phyloP scores from a whole-genome alignment of 35 echinoderm and acorn worm genomes.

The Apostichopus californicus region DNA sequence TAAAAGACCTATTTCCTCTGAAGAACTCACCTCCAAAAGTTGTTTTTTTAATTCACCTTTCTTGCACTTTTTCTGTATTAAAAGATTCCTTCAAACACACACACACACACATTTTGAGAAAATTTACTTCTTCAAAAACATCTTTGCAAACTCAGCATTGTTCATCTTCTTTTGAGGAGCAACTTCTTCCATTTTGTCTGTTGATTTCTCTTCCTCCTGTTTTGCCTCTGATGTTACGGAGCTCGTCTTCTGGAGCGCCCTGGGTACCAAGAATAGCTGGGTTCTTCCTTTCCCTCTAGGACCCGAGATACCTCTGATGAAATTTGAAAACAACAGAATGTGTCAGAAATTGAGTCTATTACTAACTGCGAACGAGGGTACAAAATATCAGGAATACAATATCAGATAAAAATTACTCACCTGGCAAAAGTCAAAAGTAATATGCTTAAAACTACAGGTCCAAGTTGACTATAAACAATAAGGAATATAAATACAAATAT shows the following conservation, averaged over 20 bases:
- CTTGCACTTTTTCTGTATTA: too few relatives aligned
- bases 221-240: constrained; percentile 6
- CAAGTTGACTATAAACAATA: too few relatives aligned
- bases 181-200: constrained; percentile 2
- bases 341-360: too few relatives aligned
- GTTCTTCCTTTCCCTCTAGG: constrained; percentile 96
- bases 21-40: neutral
- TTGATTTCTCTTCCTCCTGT: neutral
- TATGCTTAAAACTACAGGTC: too few relatives aligned
- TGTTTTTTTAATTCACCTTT: neutral
- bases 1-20: neutral
- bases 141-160: constrained; percentile 96
- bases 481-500: too few relatives aligned
- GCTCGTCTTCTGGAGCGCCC: constrained; percentile 64
- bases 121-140: constrained; percentile 79
- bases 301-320: constrained; percentile 68
- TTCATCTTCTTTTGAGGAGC: constrained; percentile 51
- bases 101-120: neutral
- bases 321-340: neutral
- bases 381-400: too few relatives aligned
- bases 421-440: too few relatives aligned
- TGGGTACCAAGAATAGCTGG: constrained; percentile 81
- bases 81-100: too few relatives aligned
- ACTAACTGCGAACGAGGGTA: too few relatives aligned
- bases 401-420: too few relatives aligned